Base-by-base conservation (phyloP, 2,113 vertebrate species). In the Atractosteus spatula region DNA sequence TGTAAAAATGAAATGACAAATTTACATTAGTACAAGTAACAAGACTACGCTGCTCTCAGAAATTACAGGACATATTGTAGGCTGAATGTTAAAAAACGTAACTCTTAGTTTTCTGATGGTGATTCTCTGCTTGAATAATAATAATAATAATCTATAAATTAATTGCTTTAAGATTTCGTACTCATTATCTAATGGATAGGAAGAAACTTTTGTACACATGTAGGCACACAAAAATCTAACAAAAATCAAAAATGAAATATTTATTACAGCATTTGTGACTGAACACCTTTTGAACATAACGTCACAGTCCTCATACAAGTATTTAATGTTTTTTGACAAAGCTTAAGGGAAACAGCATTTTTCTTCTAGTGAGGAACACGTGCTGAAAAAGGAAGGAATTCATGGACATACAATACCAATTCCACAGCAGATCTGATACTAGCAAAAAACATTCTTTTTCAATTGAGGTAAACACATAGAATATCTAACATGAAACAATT, bases 401-500 rank as follows among this genome's bases (percentile, higher is more conserved):
- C 95, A 98, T 98, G 95, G 96, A 99, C 97, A 99, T 97, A 99
- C 96, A 99, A 99, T 99, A 99, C 97, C 97, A 98, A 98, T 98
- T 96, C 96, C 97, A 99, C 97, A 98, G 97, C 97, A 99, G 97
- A 98, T 99, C 96, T 98, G 96, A 96, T 98, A 98, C 97, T 98
- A 99, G 97, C 96, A 99, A 97, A 80, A 97, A 99, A 98, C 96
- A 98, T 98, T 98, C 95, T 96, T 98, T 97, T 98, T 98, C 95
- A 98, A 95, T 99, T 98, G 96, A 98, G 97, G 97, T 99, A 99
- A 98, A 99, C 97, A 99, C 97, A 99, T 98, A 98, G 96, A 99
- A 99, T 99, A 99, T 99, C 97, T 98, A 99, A 99, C 97, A 99
- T 97, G 97, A 96, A 98, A 99, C 97, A 98, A 98, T 97, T 98